Base-by-base conservation (phyloP, 2,113 vertebrate genomes). In the Percopsis transmontana region DNA sequence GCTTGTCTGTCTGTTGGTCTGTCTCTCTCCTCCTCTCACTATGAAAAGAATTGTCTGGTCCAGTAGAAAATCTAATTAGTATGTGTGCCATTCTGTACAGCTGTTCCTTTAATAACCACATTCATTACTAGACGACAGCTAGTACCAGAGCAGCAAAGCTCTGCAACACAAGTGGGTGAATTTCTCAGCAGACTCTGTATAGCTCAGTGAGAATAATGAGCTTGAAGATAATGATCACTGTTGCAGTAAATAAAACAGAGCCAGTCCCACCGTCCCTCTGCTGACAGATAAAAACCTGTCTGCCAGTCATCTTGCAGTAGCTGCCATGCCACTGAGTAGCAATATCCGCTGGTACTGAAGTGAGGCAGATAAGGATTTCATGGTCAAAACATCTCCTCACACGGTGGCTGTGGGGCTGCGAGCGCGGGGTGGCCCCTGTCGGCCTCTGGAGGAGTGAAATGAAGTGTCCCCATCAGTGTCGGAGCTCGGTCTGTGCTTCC, bases 51-150 rank as follows among this genome's bases (percentile, higher is more conserved):
- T 74, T 77, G 80, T 82, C 68, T 64, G 65, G 76, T 66, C 74
- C 52, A 44, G 68, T 70, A 76, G 70, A 77, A 86, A 85, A 83
- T 75, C 57, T 27, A 21, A 86, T 74, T 86, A 79, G 80, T 82
- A 74, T 88, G 77, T 72, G 52, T 57, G 76, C 57, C 56, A 5
- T 76, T 76, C 75, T 60, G 68, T 86, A 82, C 84, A 88, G 83
- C 80, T 88, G 86, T 84, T 89, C 63, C 70, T 72, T 72, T 90
- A 86, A 88, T 88, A 85, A 87, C 69, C 76, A 77, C 84, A 89
- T 88, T 85, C 64, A 88, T 91, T 90, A 90, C 64, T 18, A 56
- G 72, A 66, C 56, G 80, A 81, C 85, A 73, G 70, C 84, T 87
- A 89, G 87, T 87, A 91, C 83, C 77, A 76, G 63, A 68, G 70